Evolutionary conservation across 2,888 invertebrate species (phyloP).

Genomic region (Microdon myrmicae): DNA sequence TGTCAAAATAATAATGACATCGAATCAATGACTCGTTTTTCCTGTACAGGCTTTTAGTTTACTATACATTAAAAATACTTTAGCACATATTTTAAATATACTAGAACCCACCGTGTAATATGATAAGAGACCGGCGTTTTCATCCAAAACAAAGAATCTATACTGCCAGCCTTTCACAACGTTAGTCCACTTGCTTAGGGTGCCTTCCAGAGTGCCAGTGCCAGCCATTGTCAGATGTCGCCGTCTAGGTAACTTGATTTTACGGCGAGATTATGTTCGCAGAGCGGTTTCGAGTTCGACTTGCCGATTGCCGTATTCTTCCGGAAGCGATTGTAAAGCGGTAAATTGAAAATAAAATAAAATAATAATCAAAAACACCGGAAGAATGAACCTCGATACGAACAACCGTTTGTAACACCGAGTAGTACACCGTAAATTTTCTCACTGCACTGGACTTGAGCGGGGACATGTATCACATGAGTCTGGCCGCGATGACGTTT

Average conservation of each 20-base stretch:
- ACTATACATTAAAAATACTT: slow-evolving; percentile 1
- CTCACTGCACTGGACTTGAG: slow-evolving; percentile 40
- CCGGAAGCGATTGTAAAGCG: background rate
- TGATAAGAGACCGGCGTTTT: slow-evolving; percentile 93
- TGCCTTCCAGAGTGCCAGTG: slow-evolving; percentile 63
- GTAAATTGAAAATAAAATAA: slow-evolving; percentile 15
- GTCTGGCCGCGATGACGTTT: slow-evolving; percentile 24
- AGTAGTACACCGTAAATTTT: slow-evolving; percentile 33
- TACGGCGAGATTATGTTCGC: background rate
- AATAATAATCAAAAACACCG: slow-evolving; percentile 9
- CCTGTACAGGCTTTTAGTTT: background rate
- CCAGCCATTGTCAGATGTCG: slow-evolving; percentile 46
- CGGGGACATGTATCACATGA: slow-evolving; percentile 39
- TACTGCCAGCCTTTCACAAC: slow-evolving; percentile 91
- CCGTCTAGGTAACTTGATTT: no score
- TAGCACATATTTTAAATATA: slow-evolving; percentile 11
- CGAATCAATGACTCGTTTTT: no score
- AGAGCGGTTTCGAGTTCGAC: background rate
- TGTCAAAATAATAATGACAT: no score
- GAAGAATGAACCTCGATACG: slow-evolving; percentile 3
- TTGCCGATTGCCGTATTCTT: background rate
- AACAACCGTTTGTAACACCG: slow-evolving; percentile 18
- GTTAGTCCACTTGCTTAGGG: slow-evolving; percentile 67
- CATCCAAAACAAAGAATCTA: slow-evolving; percentile 98
- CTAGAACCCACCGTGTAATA: slow-evolving; percentile 96